Evolutionary conservation across 2,888 invertebrate genomes (phyloP), one percentile per base, ranked within the genome.

Genomic region (Epinotia bilunana): DNA sequence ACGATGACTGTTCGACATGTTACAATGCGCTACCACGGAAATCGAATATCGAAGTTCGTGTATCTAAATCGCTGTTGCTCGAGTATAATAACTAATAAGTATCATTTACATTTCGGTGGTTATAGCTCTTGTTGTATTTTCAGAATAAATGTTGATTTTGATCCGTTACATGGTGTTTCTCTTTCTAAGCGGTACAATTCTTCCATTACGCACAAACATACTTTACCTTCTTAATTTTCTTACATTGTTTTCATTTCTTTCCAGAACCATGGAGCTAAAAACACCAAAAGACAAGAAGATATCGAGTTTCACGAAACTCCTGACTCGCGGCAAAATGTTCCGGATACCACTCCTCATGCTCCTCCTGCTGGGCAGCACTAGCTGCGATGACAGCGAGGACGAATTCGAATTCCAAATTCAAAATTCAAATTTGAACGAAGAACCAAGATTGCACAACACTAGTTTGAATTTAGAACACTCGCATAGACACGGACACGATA

Each of bases 221-320:
- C 33, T 33, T 33, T 6, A 33, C 33, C 7, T 49, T 16, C 6
- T 6, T 16, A 9, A n/a, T 53, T 12, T n/a, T 33, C 55, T 67
- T 3, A 12, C 3, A 18, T 23, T 58, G 12, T 46, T 49, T 18
- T 57, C 77, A 53, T 76, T 73, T 83, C 79, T 80, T 88, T 87
- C 7, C 91, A 93, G 92, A 82, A 87, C 82, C 81, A 93, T 93
- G 93, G 91, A 93, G 85, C 76, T 92, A 7, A 93, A 93, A 84
- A 86, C 91, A 13, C 91, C 91, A 46, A 93, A 92, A 82, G 87
- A 92, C 77, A 93, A 91, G 84, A 93, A 92, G 88, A 92, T 92
- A 83, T 87, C 88, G 1, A 87, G 83, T 73, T 77, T 87, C 76
- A 84, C 86, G 7, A 87, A 88, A 76, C 78, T 89, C 3, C 83